Evolutionary conservation across 1,140 invertebrate species (phyloP), one percentile per base, ranked within the genome.

Genomic region (Andrena cerasifolii): DNA sequence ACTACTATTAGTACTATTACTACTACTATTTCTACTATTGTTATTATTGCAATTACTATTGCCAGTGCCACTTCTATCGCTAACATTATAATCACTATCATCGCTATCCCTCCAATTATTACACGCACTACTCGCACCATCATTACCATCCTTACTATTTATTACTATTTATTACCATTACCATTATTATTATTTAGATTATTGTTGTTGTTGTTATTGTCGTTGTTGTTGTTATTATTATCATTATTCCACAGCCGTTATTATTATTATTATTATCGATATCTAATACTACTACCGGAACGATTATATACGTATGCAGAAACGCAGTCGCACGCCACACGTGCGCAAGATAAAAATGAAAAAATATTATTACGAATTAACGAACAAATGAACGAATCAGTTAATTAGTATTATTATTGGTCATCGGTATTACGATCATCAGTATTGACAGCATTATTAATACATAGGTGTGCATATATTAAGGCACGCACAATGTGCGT

Each of bases 361-460:
- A 89, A 89, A 86, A 81, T 88, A 47, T 86, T 81, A 88, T 71
- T 59, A 72, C 86, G 80, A 88, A 83, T 82, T 87, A 89, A 75
- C 70, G 59, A 53, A 67, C 6, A 10, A 10, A 40, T 40, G 36
- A 40, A n/a, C n/a, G 43, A 45, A 47, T 47, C 54, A 26, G 24
- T 40, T 73, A 65, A 33, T 10, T 40, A 40, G 3, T 5, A 5
- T 40, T 66, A 49, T 72, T 49, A 54, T 66, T 43, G 67, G 21
- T 76, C 58, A 76, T 33, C 16, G 56, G 45, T 47, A 59, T 79
- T 61, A 71, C 10, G 4, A 40, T 40, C 36, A 40, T 40, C 10
- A 40, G 4, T 40, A 40, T 40, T 40, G 10, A 5, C 10, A 40
- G 66, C 51, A 71, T 24, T 71, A 58, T 56, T 76, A 68, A 63